Percentiles rank a stretch among this genome's conserved stretches.
Evolutionary conservation across 2,888 invertebrate genomes (phyloP).

Genomic region (Caenorhabditis angaria): DNA sequence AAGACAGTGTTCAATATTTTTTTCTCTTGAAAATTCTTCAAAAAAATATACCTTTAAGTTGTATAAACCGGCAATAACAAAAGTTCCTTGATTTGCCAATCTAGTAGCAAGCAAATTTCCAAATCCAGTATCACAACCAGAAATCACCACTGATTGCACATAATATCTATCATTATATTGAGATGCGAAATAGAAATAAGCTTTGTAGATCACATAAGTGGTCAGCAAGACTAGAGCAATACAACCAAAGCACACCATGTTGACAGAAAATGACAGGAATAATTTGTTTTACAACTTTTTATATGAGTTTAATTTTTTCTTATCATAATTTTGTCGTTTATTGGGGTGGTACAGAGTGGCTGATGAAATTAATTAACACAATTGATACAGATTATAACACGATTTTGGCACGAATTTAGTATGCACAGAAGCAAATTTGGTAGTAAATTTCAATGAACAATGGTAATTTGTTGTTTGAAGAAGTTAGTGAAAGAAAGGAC

Average conservation of each 20-base stretch:
- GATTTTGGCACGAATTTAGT: too few relatives aligned
- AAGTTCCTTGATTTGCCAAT: slow-evolving; percentile 37
- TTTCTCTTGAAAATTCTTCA: neutral
- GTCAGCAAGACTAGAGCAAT: neutral
- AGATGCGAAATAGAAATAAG: neutral
- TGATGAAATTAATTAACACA: too few relatives aligned
- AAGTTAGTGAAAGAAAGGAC: too few relatives aligned
- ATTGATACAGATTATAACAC: too few relatives aligned
- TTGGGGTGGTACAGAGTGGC: too few relatives aligned
- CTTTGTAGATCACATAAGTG: neutral
- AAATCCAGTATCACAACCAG: slow-evolving; percentile 54
- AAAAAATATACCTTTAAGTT: slow-evolving; percentile 28
- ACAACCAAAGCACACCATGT: neutral
- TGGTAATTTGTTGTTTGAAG: too few relatives aligned
- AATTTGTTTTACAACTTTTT: neutral
- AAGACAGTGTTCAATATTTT: neutral
- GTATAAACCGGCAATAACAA: slow-evolving; percentile 50
- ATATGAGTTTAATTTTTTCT: neutral
- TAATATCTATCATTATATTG: neutral
- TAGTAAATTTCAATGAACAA: too few relatives aligned
- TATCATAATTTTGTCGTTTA: too few relatives aligned
- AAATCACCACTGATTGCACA: slow-evolving; percentile 48
- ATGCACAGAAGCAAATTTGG: too few relatives aligned
- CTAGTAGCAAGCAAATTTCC: slow-evolving; percentile 43
- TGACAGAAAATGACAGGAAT: too few relatives aligned